Percentiles rank a stretch among this genome's conserved stretches.
These are phyloP conservation scores for Toxostoma redivivum DNA, from an alignment of 2,113 vertebrate genomes.

Conservation along the genomic window DNA sequence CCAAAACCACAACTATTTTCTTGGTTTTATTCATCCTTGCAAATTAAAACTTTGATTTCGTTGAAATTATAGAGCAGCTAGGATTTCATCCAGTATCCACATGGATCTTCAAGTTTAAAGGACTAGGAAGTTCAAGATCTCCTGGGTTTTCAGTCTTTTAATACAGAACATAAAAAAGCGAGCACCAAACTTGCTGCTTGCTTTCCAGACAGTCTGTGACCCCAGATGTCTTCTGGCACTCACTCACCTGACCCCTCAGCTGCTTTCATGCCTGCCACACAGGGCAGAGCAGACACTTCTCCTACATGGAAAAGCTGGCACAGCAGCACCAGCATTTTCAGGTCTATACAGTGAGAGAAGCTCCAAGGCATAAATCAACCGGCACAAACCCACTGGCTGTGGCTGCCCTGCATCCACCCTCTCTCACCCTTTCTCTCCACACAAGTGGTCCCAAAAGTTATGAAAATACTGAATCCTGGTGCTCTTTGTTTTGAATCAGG, in stretches of 20 bases:
- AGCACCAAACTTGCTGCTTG: background rate
- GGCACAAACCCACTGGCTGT: fast-evolving
- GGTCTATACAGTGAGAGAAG: background rate
- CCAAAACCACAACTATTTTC: background rate
- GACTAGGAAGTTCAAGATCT: background rate
- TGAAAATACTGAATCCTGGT: background rate
- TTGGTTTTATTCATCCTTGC: background rate
- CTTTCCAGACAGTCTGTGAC: background rate
- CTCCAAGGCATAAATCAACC: fast-evolving
- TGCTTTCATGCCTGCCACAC: background rate
- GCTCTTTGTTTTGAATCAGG: constrained; percentile 26
- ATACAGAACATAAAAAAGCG: background rate
- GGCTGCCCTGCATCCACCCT: background rate
- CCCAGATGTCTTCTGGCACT: background rate
- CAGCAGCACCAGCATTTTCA: fast-evolving
- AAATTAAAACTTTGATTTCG: background rate
- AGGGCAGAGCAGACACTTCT: background rate
- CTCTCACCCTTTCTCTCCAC: background rate
- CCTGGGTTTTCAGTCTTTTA: background rate
- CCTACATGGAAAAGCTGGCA: background rate
- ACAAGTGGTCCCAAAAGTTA: background rate
- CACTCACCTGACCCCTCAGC: background rate
- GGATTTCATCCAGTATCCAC: background rate
- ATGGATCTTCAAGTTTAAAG: background rate
- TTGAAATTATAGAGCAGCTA: background rate